Conservation (phyloP, 2,888 invertebrate genomes). For the Tipula helvola region DNA sequence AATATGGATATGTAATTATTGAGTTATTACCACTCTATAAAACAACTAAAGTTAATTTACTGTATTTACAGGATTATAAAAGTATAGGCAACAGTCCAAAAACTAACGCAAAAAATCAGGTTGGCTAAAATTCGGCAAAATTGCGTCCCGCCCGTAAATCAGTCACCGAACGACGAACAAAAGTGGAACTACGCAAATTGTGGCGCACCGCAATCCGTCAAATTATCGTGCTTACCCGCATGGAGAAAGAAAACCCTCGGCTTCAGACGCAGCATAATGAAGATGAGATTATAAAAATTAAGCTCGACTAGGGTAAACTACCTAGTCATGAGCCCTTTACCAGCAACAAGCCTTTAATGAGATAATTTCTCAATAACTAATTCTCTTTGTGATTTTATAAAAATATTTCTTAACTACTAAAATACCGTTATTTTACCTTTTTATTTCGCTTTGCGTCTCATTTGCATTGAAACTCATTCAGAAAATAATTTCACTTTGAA, state of each 20-base stretch:
- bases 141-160: slow-evolving; percentile 20
- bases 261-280: slow-evolving; percentile 74
- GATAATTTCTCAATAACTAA: too few species aligned
- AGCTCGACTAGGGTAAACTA: slow-evolving; percentile 91
- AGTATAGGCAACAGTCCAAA: slow-evolving; percentile 63
- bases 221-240: slow-evolving; percentile 81
- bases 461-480: too few species aligned
- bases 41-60: not conserved
- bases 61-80: slow-evolving; percentile 53
- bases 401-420: too few species aligned
- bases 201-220: slow-evolving; percentile 93
- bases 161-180: slow-evolving; percentile 37
- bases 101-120: slow-evolving; percentile 23
- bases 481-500: too few species aligned
- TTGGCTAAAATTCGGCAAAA: slow-evolving; percentile 37
- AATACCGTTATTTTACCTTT: too few species aligned
- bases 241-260: slow-evolving; percentile 90
- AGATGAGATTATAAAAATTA: slow-evolving; percentile 75
- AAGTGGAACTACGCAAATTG: slow-evolving; percentile 59
- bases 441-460: too few species aligned
- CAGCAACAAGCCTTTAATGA: too few species aligned
- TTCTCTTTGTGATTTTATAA: too few species aligned
- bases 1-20: slow-evolving; percentile 93
- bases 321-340: too few species aligned
- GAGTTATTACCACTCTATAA: not conserved